phyloP scores from a whole-genome alignment of 2,888 invertebrate genomes.

The Acronicta leporina region DNA sequence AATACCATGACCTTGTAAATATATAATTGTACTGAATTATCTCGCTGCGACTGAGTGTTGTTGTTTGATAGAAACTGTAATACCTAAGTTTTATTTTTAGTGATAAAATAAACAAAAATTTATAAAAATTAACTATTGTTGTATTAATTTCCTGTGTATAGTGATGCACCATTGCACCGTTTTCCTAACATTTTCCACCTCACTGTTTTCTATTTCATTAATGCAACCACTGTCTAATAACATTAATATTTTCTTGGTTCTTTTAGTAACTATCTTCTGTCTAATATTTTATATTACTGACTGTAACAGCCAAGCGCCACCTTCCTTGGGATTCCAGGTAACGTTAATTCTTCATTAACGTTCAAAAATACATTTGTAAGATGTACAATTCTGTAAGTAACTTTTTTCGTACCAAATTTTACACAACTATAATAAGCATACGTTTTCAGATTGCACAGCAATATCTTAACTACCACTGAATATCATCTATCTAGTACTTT shows the following conservation, averaged over 20 bases:
- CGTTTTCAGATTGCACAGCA: not conserved
- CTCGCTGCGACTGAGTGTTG: conserved; percentile 87
- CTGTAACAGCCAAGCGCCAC: conserved; percentile 62
- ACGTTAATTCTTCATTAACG: conserved; percentile 53
- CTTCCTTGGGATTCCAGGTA: conserved; percentile 61
- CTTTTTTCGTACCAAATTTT: not conserved
- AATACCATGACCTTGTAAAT: conserved; percentile 83
- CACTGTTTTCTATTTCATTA: conserved; percentile 70
- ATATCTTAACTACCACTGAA: too few species aligned
- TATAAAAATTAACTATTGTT: conserved; percentile 74
- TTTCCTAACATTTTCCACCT: conserved; percentile 74
- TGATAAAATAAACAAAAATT: conserved; percentile 88
- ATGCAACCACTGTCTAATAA: conserved; percentile 79
- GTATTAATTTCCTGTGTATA: conserved; percentile 73
- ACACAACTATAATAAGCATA: not conserved
- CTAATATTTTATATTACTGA: conserved; percentile 50
- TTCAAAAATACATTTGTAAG: conserved; percentile 26
- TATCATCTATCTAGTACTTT: too few species aligned
- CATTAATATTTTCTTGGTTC: conserved; percentile 73
- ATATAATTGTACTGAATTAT: conserved; percentile 83
- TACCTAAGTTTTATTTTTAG: conserved; percentile 88
- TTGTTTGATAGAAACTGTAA: conserved; percentile 88
- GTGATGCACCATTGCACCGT: conserved; percentile 76
- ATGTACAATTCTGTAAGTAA: conserved; percentile 35
- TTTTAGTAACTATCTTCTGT: conserved; percentile 62